phyloP scores from a whole-genome alignment of 2,113 vertebrate genomes.

The Neolamprologus sp. region DNA sequence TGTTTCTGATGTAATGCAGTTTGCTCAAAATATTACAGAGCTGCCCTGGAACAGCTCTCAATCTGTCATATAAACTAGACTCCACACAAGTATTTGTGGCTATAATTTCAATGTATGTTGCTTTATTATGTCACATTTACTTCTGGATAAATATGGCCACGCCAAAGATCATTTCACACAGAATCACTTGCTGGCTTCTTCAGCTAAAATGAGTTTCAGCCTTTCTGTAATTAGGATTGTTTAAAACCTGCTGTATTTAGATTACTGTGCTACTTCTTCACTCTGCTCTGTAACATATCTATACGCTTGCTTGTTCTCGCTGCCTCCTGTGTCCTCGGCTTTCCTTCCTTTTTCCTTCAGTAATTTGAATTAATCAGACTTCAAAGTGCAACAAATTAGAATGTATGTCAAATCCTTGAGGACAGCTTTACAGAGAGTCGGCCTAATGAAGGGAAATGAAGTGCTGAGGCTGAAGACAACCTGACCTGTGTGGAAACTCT shows the following conservation, averaged over 20 bases:
- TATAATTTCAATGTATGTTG: background rate
- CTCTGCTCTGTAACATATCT: background rate
- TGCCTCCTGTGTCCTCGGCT: background rate
- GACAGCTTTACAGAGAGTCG: conserved; percentile 34
- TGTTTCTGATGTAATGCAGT: background rate
- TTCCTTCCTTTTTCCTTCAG: background rate
- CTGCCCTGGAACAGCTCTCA: background rate
- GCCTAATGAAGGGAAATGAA: conserved; percentile 55
- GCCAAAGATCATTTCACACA: background rate
- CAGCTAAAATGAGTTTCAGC: background rate
- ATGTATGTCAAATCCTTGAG: conserved; percentile 55
- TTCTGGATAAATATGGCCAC: background rate
- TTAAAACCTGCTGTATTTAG: background rate
- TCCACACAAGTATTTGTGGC: background rate
- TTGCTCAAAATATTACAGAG: background rate
- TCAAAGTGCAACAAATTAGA: conserved; percentile 61
- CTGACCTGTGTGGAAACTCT: conserved; percentile 14
- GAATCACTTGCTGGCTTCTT: background rate
- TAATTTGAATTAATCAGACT: conserved; percentile 64
- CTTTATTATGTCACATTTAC: background rate
- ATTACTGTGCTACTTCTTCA: background rate
- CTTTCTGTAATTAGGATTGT: background rate
- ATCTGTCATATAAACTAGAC: background rate
- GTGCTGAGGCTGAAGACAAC: conserved; percentile 25
- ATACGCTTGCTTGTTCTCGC: background rate